Evolutionary conservation across 53 echinoderm and acorn worm genomes (phyloP).

Genomic region (Apostichopus leukothele): DNA sequence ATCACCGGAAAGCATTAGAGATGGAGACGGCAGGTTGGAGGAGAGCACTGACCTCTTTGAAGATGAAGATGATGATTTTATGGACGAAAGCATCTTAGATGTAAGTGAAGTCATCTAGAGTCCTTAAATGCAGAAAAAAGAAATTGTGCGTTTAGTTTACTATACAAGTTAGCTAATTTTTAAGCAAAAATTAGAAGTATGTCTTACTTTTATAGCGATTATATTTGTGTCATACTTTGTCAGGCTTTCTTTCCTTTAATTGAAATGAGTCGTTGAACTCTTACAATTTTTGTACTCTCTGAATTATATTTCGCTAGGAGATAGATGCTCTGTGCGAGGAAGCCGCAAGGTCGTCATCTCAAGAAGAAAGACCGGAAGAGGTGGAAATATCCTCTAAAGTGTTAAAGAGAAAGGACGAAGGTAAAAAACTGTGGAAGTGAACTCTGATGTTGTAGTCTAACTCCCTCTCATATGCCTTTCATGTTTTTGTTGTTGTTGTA

Average conservation of each 20-base stretch:
- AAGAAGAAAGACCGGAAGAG: background rate
- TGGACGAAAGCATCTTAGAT: conserved; percentile 58
- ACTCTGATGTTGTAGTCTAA: too few species aligned
- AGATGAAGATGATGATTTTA: conserved; percentile 56
- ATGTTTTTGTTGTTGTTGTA: too few species aligned
- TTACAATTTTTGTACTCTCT: too few species aligned
- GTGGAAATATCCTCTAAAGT: background rate
- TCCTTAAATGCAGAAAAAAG: too few species aligned
- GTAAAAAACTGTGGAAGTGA: background rate
- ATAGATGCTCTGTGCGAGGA: conserved; percentile 72
- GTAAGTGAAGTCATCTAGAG: conserved; percentile 15
- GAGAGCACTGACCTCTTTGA: conserved; percentile 34
- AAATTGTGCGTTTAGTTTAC: too few species aligned
- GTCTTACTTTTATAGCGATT: too few species aligned
- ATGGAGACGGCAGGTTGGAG: background rate
- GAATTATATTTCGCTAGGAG: conserved; percentile 49
- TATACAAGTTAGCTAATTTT: too few species aligned
- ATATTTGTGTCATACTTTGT: too few species aligned
- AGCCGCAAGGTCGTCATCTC: conserved; percentile 39
- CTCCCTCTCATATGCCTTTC: too few species aligned
- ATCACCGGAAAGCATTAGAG: conserved; percentile 1
- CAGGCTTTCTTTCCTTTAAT: too few species aligned
- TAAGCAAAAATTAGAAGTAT: too few species aligned
- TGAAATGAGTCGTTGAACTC: too few species aligned
- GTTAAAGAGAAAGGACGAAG: background rate